A percentile compares a stretch with the other conserved stretches of the same genome.
Evolutionary conservation across 2,888 invertebrate genomes (phyloP).

Genomic region (Drosophila paucipuncta): DNA sequence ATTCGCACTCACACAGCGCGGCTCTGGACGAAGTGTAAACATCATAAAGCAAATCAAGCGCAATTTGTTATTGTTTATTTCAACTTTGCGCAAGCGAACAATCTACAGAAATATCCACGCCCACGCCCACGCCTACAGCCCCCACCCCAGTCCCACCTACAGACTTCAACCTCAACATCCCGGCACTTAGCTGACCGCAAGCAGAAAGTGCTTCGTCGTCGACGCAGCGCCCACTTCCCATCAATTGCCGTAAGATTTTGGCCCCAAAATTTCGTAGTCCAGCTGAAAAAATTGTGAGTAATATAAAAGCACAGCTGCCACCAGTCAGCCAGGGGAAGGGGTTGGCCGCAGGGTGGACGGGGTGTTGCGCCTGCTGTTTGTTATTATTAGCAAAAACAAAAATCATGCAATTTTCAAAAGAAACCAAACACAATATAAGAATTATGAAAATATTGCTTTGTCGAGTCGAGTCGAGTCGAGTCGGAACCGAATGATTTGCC

Average conservation of each 20-base stretch:
- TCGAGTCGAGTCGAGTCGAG: slow-evolving; percentile 31
- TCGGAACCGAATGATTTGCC: slow-evolving; percentile 62
- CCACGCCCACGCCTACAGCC: not conserved
- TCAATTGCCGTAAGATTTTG: slow-evolving; percentile 77
- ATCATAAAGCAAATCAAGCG: slow-evolving; percentile 79
- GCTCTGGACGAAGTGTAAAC: slow-evolving; percentile 64
- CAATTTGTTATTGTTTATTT: slow-evolving; percentile 80
- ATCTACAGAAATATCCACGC: slow-evolving; percentile 10
- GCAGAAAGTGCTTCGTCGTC: slow-evolving; percentile 57
- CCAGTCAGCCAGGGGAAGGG: not conserved
- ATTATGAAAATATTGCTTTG: slow-evolving; percentile 70
- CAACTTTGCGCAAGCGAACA: slow-evolving; percentile 73
- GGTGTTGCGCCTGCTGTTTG: slow-evolving; percentile 54
- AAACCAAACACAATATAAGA: slow-evolving; percentile 71
- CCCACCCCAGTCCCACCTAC: not conserved
- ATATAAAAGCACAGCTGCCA: slow-evolving; percentile 64
- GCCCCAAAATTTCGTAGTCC: slow-evolving; percentile 56
- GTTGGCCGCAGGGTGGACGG: not conserved
- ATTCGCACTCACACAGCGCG: slow-evolving; percentile 16
- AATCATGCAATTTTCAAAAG: slow-evolving; percentile 73
- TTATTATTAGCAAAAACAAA: slow-evolving; percentile 71
- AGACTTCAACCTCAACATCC: not conserved
- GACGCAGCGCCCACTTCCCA: slow-evolving; percentile 60
- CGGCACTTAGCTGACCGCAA: slow-evolving; percentile 39
- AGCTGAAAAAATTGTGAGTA: slow-evolving; percentile 48